These are phyloP conservation scores for Rhadinocentrus ornatus DNA, from an alignment of 2,797 vertebrate species.

Conservation along the genomic window DNA sequence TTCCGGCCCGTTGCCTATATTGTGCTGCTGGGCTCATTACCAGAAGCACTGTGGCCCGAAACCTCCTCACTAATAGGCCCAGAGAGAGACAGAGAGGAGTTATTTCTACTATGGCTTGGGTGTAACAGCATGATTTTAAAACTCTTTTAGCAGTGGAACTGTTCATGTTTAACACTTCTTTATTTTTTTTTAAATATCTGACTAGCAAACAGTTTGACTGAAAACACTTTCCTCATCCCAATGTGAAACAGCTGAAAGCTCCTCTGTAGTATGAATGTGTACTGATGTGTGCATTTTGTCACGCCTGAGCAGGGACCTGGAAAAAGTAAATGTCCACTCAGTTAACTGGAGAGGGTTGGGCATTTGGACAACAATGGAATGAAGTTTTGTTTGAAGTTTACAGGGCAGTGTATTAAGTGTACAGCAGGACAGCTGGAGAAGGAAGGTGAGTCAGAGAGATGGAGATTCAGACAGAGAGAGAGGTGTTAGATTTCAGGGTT, in stretches of 20 bases:
- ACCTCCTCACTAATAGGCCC: constrained; percentile 81
- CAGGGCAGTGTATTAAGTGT: constrained; percentile 39
- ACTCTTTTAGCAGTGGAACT: constrained; percentile 57
- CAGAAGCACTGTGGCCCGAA: constrained; percentile 80
- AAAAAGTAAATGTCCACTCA: constrained; percentile 58
- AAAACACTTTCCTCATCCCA: constrained; percentile 43
- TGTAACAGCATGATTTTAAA: constrained; percentile 56
- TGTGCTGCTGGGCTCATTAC: constrained; percentile 87
- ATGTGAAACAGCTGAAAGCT: constrained; percentile 38
- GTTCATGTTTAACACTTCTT: constrained; percentile 75
- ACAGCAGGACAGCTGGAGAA: constrained; percentile 39
- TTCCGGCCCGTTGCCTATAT: constrained; percentile 86
- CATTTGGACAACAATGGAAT: constrained; percentile 63
- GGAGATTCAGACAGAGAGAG: constrained; percentile 45
- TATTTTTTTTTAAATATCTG: constrained; percentile 48
- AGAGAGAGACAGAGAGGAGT: constrained; percentile 62
- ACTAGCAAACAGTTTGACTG: constrained; percentile 25
- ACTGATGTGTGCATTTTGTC: constrained; percentile 63
- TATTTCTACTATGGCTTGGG: constrained; percentile 68
- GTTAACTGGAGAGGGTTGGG: constrained; percentile 57
- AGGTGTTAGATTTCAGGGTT: constrained; percentile 25
- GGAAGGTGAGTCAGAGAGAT: constrained; percentile 45
- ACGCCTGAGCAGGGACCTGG: constrained; percentile 66
- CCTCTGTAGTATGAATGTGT: constrained; percentile 52
- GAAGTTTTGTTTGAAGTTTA: constrained; percentile 74